phyloP scores from a whole-genome alignment of 1,140 invertebrate genomes.

The Doryteuthis pealeii region DNA sequence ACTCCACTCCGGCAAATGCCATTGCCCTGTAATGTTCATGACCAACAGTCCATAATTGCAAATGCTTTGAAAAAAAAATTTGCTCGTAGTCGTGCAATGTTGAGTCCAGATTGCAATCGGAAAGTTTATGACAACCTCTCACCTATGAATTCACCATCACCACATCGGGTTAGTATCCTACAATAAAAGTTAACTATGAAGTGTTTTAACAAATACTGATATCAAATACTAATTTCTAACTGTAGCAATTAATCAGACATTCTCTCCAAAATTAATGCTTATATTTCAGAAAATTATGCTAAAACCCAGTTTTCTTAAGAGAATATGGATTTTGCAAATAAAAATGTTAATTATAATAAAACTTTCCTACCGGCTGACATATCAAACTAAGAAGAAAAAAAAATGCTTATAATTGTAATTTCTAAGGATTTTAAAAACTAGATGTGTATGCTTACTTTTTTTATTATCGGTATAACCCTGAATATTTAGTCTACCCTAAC shows the following conservation, averaged over 20 bases:
- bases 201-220: neutral
- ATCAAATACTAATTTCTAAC: neutral
- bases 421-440: no score
- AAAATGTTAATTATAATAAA: neutral
- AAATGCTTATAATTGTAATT: no score
- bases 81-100: neutral
- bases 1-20: neutral
- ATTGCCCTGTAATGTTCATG: neutral
- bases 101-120: neutral
- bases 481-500: no score
- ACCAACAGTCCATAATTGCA: neutral
- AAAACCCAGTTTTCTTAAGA: neutral
- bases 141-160: neutral
- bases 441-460: no score
- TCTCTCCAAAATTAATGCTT: neutral
- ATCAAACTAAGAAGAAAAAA: no score
- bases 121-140: neutral
- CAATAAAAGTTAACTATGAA: neutral
- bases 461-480: no score
- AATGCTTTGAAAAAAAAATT: slow-evolving; percentile 2
- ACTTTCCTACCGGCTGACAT: no score
- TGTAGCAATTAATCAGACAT: neutral
- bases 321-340: neutral
- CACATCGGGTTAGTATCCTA: neutral
- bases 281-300: neutral